Percentiles rank a stretch among this genome's conserved stretches.
Evolutionary conservation across 1,140 invertebrate species (phyloP).

Genomic region (Drosophila arizonae): DNA sequence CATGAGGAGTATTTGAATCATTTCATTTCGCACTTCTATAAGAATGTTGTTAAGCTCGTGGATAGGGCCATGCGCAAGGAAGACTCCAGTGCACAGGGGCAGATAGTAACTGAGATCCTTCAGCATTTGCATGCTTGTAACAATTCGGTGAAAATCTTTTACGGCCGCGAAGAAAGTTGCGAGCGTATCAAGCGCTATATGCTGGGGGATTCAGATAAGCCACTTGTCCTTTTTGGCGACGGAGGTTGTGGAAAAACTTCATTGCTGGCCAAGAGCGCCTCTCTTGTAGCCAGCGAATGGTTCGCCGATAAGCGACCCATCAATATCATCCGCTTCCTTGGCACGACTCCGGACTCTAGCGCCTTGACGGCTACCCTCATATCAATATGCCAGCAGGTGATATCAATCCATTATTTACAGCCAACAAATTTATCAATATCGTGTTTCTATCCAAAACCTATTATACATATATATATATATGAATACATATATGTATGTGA

Average conservation of each 20-base stretch:
- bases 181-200: conserved; percentile 93
- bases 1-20: conserved; percentile 97
- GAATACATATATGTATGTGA: neutral
- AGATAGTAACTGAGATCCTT: conserved; percentile 97
- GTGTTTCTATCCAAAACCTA: conserved; percentile 18
- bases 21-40: conserved; percentile 97
- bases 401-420: conserved; percentile 43
- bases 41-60: conserved; percentile 95
- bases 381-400: conserved; percentile 96
- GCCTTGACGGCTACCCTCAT: conserved; percentile 96
- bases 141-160: conserved; percentile 98
- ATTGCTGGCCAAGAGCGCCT: conserved; percentile 95
- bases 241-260: conserved; percentile 99
- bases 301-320: conserved; percentile 90
- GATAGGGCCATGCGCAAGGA: conserved; percentile 97
- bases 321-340: conserved; percentile 95
- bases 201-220: conserved; percentile 92
- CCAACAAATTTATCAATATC: conserved; percentile 18
- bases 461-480: neutral
- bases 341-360: conserved; percentile 98
- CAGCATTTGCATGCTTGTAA: conserved; percentile 98
- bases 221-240: conserved; percentile 96
- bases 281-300: conserved; percentile 89
- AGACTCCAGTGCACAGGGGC: conserved; percentile 95
- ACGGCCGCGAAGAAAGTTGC: conserved; percentile 95